These are phyloP conservation scores for Clostera curtula DNA, from an alignment of 2,888 invertebrate genomes.

Conservation along the genomic window DNA sequence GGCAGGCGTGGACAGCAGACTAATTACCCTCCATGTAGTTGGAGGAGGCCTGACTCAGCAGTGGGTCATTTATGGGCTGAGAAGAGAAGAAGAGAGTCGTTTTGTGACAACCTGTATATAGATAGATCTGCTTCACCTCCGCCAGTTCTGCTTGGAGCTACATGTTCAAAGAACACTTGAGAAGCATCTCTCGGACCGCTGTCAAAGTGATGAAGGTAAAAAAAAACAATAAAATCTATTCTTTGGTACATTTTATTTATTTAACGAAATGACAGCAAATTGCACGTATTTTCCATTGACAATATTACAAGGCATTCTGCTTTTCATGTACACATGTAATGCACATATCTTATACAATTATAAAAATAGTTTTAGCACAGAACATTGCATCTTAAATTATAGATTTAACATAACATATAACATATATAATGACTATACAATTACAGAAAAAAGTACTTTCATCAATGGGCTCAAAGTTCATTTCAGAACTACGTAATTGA, in stretches of 20 bases:
- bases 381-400: conserved; percentile 12
- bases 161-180: too few relatives aligned
- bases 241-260: conserved; percentile 53
- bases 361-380: conserved; percentile 23
- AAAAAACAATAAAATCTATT: conserved; percentile 7
- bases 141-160: too few relatives aligned
- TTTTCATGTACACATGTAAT: conserved; percentile 24
- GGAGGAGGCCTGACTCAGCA: too few relatives aligned
- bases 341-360: conserved; percentile 16
- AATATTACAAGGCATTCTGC: conserved; percentile 40
- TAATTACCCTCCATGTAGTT: too few relatives aligned
- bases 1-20: too few relatives aligned
- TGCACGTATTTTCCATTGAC: conserved; percentile 56
- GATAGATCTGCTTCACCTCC: too few relatives aligned
- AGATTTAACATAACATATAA: too few relatives aligned
- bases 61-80: too few relatives aligned
- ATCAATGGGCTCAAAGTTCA: conserved; percentile 66
- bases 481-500: conserved; percentile 43
- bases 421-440: conserved; percentile 19
- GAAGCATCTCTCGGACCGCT: background rate
- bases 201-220: background rate
- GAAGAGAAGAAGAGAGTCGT: too few relatives aligned
- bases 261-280: conserved; percentile 53
- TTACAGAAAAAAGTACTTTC: conserved; percentile 48
- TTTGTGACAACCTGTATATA: too few relatives aligned